phyloP scores from a whole-genome alignment of 2,113 vertebrate genomes.

The Balaeniceps rex region DNA sequence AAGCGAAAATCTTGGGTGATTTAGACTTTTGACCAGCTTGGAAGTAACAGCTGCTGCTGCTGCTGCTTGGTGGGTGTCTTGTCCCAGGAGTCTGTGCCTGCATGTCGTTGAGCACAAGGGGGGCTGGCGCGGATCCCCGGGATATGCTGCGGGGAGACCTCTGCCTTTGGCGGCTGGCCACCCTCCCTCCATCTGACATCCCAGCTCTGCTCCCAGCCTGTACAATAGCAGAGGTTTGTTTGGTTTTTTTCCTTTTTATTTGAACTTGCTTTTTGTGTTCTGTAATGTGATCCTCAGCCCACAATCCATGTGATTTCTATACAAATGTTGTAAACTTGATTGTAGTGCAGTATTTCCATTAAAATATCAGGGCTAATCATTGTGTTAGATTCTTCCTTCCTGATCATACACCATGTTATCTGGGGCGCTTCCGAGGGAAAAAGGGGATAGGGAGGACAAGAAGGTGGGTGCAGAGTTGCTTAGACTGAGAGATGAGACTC shows the following conservation, averaged over 20 bases:
- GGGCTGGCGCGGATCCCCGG: background rate
- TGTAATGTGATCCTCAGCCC: conserved; percentile 63
- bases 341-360: conserved; percentile 82
- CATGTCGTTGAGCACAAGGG: background rate
- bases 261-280: conserved; percentile 68
- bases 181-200: background rate
- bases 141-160: background rate
- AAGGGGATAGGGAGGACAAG: background rate
- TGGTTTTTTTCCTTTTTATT: background rate
- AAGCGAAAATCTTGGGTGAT: background rate
- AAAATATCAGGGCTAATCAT: conserved; percentile 69
- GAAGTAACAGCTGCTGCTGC: background rate
- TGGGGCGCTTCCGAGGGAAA: background rate
- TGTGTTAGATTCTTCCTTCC: background rate
- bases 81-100: background rate
- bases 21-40: background rate
- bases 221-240: conserved; percentile 38
- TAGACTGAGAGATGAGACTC: fast-evolving
- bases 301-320: conserved; percentile 66
- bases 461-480: background rate
- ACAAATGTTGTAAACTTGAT: conserved; percentile 76
- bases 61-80: background rate
- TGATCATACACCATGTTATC: fast-evolving
- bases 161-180: background rate
- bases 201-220: conserved; percentile 56